These are phyloP conservation scores for Furcula furcula DNA, from an alignment of 2,888 invertebrate genomes.

Conservation along the genomic window DNA sequence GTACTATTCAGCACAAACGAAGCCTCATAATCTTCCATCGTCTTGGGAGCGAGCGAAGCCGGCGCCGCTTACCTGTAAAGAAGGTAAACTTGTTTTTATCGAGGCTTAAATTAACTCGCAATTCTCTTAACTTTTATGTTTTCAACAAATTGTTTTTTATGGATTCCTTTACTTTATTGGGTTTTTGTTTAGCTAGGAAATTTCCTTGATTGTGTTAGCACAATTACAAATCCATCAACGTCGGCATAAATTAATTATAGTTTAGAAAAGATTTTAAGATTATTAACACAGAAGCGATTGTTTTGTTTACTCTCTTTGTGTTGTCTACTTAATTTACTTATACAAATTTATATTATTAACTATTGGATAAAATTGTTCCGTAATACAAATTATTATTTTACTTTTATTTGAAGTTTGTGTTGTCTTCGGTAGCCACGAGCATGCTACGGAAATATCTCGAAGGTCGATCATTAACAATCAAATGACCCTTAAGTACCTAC, in stretches of 20 bases:
- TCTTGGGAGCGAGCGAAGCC: slow-evolving; percentile 31
- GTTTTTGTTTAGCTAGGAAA: not conserved
- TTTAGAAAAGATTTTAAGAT: not conserved
- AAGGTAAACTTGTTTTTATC: slow-evolving; percentile 28
- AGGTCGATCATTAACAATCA: slow-evolving; percentile 16
- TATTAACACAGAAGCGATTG: not conserved
- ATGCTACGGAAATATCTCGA: slow-evolving; percentile 24
- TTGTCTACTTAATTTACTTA: no score
- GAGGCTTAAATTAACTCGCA: slow-evolving; percentile 1
- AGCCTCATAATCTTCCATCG: slow-evolving; percentile 50
- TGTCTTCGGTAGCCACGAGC: not conserved
- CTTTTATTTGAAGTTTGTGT: no score
- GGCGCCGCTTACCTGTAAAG: slow-evolving; percentile 50
- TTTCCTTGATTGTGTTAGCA: not conserved
- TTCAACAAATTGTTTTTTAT: not conserved
- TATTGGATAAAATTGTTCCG: no score
- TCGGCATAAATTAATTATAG: slow-evolving; percentile 5
- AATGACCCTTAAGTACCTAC: slow-evolving; percentile 28
- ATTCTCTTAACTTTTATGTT: not conserved
- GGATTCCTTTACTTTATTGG: not conserved
- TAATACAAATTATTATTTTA: no score
- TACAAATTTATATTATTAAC: no score
- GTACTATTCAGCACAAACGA: slow-evolving; percentile 44
- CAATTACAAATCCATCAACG: slow-evolving; percentile 1
- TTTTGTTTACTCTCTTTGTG: not conserved